These are phyloP conservation scores for Danio rerio DNA, from an alignment of 2,113 vertebrate species.

Conservation along the genomic window GRCz12tu NC_133182.1:36570501-36571000, in stretches of 20 bases:
- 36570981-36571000: no score
- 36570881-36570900: background rate
- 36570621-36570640: background rate
- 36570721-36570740: constrained; percentile 94
- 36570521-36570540: background rate
- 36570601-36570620: no score
- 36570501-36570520: constrained; percentile 63
- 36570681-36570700: constrained; percentile 94
- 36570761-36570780: background rate
- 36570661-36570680: constrained; percentile 79
- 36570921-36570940: background rate
- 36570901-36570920: background rate
- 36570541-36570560: no score
- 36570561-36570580: no score
- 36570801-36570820: background rate
- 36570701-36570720: constrained; percentile 97
- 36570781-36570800: background rate
- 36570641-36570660: background rate
- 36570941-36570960: no score
- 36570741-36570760: constrained; percentile 79
- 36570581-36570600: no score
- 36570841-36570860: background rate
- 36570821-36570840: constrained; percentile 16
- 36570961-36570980: no score
- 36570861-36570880: background rate